Evolutionary conservation across 2,888 invertebrate species (phyloP).

Genomic region (Atrina japonica): DNA sequence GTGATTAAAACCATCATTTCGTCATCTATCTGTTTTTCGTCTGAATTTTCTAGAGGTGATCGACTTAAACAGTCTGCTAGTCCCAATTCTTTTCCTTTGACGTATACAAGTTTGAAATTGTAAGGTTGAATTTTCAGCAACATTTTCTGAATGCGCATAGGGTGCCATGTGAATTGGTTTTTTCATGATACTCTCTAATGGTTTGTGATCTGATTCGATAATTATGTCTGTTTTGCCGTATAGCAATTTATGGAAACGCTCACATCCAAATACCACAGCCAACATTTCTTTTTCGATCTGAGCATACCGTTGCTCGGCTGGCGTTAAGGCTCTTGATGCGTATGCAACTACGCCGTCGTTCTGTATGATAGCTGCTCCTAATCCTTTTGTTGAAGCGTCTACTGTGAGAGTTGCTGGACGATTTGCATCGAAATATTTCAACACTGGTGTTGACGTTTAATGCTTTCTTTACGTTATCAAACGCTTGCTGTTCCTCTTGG

Average conservation of each 20-base stretch:
- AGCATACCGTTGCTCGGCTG: slow-evolving; percentile 29
- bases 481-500: slow-evolving; percentile 12
- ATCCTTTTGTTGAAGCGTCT: slow-evolving; percentile 34
- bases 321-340: slow-evolving; percentile 28
- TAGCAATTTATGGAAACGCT: slow-evolving; percentile 32
- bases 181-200: slow-evolving; percentile 21
- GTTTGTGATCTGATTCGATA: slow-evolving; percentile 34
- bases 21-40: slow-evolving; percentile 12
- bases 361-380: slow-evolving; percentile 32
- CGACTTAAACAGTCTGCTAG: slow-evolving; percentile 29
- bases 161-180: slow-evolving; percentile 31
- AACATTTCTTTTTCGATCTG: slow-evolving; percentile 42
- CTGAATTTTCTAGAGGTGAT: neutral
- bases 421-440: slow-evolving; percentile 32
- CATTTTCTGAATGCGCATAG: slow-evolving; percentile 31
- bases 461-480: slow-evolving; percentile 21
- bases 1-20: slow-evolving; percentile 22
- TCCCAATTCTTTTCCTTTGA: slow-evolving; percentile 17
- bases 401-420: slow-evolving; percentile 19
- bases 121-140: slow-evolving; percentile 26
- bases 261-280: slow-evolving; percentile 37
- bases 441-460: slow-evolving; percentile 21
- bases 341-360: slow-evolving; percentile 31
- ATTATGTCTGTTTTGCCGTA: slow-evolving; percentile 31
- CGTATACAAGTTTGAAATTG: slow-evolving; percentile 9